Evolutionary conservation across 2,113 vertebrate genomes (phyloP), one percentile per base, ranked within the genome.

Genomic region (Phrynosoma platyrhinos): DNA sequence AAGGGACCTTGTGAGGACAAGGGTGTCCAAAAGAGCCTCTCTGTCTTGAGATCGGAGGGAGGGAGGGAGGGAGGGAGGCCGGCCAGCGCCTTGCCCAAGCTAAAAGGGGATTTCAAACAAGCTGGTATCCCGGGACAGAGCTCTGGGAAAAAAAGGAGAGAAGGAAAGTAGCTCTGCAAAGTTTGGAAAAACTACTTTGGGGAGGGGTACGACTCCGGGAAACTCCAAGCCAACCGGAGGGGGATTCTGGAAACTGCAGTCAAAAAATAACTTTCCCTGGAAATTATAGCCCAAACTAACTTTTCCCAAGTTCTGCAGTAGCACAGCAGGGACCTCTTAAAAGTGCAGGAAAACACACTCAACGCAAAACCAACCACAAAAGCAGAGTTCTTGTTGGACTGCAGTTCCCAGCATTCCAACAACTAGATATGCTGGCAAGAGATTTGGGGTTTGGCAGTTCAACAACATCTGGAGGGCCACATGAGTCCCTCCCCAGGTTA

Each of bases 1-100:
- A 93, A 83, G 85, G 92, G 94, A 95, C 91, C 93, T 83, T 94
- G 85, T 92, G 91, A 95, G 90, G 94, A 94, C 94, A 93, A 87
- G 64, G 76, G 74, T 83, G 83, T 83, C 86, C 88, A 89, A 86
- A 91, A 88, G 88, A 89, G 75, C 87, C 85, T 90, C 79, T 91
- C 75, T 36, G 78, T 82, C 84, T 58, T 91, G 80, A 83, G 91
- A 85, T 90, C 72, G 90, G 93, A 86, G 83, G 20, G 36, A 36
- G 21, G 9, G 21, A 25, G n/a, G 90, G 40, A 2, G 9, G 9
- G 82, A 64, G 8, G 47, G 47, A 47, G 74, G 88, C 90, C 83
- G 74, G 88, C 90, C 83, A 85, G 87, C 55, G 20, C 53, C 23
- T 47, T 77, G 47, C 58, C 74, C 64, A 86, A 13, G 55, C 77